These are phyloP conservation scores for Drosophila quadrilineata DNA, from an alignment of 1,140 invertebrate species.

Conservation along the genomic window DNA sequence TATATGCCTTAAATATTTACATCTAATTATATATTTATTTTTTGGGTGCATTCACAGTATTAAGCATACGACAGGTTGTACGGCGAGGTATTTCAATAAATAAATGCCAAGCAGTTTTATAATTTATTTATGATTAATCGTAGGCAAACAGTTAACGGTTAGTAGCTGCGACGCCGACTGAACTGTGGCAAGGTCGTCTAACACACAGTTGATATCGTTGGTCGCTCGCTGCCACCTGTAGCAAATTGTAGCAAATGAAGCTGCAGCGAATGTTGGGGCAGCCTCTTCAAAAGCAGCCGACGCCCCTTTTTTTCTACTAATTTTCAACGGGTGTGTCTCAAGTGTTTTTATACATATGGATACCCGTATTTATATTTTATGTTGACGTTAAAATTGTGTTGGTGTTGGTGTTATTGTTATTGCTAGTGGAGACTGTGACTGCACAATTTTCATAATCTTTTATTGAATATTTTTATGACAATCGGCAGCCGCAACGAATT, in stretches of 20 bases:
- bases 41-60: slow-evolving; percentile 30
- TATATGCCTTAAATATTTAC: slow-evolving; percentile 15
- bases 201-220: slow-evolving; percentile 16
- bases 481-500: slow-evolving; percentile 63
- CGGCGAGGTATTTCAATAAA: too few species aligned
- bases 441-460: slow-evolving; percentile 73
- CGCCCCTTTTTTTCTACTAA: slow-evolving; percentile 44
- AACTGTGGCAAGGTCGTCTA: slow-evolving; percentile 60
- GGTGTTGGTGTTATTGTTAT: slow-evolving; percentile 7
- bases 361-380: slow-evolving; percentile 17
- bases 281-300: slow-evolving; percentile 41
- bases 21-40: slow-evolving; percentile 2
- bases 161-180: slow-evolving; percentile 22
- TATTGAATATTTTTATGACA: slow-evolving; percentile 61
- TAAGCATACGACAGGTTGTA: slow-evolving; percentile 40
- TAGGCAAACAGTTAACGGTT: slow-evolving; percentile 27
- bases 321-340: slow-evolving; percentile 46
- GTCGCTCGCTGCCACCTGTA: slow-evolving; percentile 54
- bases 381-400: slow-evolving; percentile 23
- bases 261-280: slow-evolving; percentile 57
- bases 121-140: background rate
- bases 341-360: too few species aligned
- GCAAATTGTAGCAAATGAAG: slow-evolving; percentile 62
- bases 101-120: slow-evolving; percentile 26
- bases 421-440: slow-evolving; percentile 30